A percentile compares a stretch with the other conserved stretches of the same genome.
Evolutionary conservation across 2,797 vertebrate genomes (phyloP).

Genomic region (Fistularia tabacaria): DNA sequence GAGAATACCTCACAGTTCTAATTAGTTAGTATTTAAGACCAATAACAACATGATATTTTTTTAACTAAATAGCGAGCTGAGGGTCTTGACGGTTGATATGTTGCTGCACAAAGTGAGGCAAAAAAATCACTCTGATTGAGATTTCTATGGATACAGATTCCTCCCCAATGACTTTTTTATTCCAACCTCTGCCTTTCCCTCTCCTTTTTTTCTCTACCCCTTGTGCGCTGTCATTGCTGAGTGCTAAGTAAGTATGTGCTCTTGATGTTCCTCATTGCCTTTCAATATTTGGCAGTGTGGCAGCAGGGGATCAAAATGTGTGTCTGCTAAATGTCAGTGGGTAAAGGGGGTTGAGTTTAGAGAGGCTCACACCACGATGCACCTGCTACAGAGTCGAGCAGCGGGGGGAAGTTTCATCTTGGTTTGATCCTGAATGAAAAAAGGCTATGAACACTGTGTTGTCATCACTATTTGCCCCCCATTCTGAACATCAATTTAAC

Average conservation of each 20-base stretch:
- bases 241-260: conserved; percentile 68
- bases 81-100: conserved; percentile 19
- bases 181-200: conserved; percentile 27
- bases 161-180: conserved; percentile 33
- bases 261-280: conserved; percentile 63
- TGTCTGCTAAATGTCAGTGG: conserved; percentile 73
- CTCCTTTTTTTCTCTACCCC: conserved; percentile 30
- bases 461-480: conserved; percentile 24
- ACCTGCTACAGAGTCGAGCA: conserved; percentile 67
- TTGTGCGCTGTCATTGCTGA: conserved; percentile 56
- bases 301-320: conserved; percentile 67
- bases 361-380: conserved; percentile 57
- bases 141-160: conserved; percentile 55
- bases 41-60: conserved; percentile 77
- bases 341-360: conserved; percentile 62
- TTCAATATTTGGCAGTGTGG: conserved; percentile 68
- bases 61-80: conserved; percentile 35
- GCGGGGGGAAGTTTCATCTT: conserved; percentile 54
- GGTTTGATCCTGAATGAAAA: conserved; percentile 60
- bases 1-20: conserved; percentile 84
- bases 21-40: conserved; percentile 90
- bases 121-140: conserved; percentile 54
- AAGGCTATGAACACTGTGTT: conserved; percentile 44
- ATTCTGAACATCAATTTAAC: conserved; percentile 17
- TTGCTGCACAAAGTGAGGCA: conserved; percentile 33